Base-by-base conservation (phyloP, 2,797 vertebrate genomes). In the Myripristis murdjan region DNA sequence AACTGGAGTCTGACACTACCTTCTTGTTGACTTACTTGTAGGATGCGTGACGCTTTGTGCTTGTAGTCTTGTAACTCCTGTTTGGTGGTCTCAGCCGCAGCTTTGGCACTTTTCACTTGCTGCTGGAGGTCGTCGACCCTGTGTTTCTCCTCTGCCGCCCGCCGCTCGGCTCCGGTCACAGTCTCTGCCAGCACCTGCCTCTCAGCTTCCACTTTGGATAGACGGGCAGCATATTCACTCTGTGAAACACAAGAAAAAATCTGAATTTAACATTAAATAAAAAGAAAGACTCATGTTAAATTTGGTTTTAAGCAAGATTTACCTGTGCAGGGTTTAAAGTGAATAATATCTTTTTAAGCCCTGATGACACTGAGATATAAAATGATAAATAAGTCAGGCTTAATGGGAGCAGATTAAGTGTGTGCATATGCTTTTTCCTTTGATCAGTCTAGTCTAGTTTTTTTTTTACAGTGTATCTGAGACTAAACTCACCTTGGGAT, bases 21-120 rank as follows among this genome's bases (percentile, higher is more conserved):
- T 2, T 52, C 9, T 0, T 0, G 10, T 5, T n/a, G 37, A 20
- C 66, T 67, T 80, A 98, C 98, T 67, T 99, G 98, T 20, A 99
- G 94, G 77, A 99, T 99, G 23, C 98, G 96, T 2, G 98, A 95
- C 12, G 98, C 98, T 88, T 99, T 99, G 70, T 98, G 96, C 77
- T 99, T 99, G 81, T 99, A 99, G 88, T 99, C 98, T 7, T 93
- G 84, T 43, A 99, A 66, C 61, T 99, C 98, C 84, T 96, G 97
- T 81, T 95, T 98, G 33, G 93, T 91, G 10, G 91, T 91, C 69
- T 99, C 97, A 0, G 96, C 83, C 41, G 86, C 92, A 7, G 87
- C 80, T 88, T 95, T 97, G 48, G 91, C 83, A 8, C 87, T 85
- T 91, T 95, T 97, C 72, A 95, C 81, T 75, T 98, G 97, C 82